These are phyloP conservation scores for Drosophila longiperda DNA, from an alignment of 2,888 invertebrate genomes.

Conservation along the genomic window DNA sequence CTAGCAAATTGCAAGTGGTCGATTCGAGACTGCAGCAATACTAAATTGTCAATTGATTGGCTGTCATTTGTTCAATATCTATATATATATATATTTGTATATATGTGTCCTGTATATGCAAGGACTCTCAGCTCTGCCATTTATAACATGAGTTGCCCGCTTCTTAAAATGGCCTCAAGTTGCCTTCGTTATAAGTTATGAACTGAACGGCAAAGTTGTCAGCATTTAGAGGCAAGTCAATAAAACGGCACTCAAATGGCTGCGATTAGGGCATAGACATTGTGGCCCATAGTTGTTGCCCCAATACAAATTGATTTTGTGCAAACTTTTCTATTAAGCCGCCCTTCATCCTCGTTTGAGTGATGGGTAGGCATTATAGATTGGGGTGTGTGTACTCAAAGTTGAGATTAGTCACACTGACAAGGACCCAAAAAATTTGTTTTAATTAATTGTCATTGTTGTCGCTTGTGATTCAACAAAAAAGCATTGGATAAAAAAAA, in stretches of 20 bases:
- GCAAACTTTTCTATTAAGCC: constrained; percentile 67
- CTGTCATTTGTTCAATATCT: constrained; percentile 40
- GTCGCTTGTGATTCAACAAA: constrained; percentile 48
- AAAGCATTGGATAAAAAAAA: constrained; percentile 30
- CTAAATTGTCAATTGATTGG: constrained; percentile 76
- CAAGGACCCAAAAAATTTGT: constrained; percentile 39
- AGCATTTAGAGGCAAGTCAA: constrained; percentile 55
- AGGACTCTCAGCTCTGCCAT: constrained; percentile 20
- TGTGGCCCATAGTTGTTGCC: constrained; percentile 35
- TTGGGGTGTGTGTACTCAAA: constrained; percentile 23
- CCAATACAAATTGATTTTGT: constrained; percentile 70
- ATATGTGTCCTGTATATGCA: not conserved
- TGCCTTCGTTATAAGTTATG: constrained; percentile 24
- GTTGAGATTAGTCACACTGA: constrained; percentile 57
- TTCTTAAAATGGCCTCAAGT: constrained; percentile 30
- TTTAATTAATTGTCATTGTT: constrained; percentile 75
- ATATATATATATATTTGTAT: constrained; percentile 12
- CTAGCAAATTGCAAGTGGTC: constrained; percentile 59
- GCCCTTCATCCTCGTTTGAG: constrained; percentile 3
- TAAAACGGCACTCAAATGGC: constrained; percentile 71
- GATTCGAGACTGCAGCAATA: constrained; percentile 50
- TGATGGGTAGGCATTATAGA: constrained; percentile 19
- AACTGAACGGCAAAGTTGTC: constrained; percentile 42
- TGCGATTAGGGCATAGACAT: constrained; percentile 63
- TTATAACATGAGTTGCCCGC: constrained; percentile 21